Conservation (phyloP, 2,113 vertebrate species). For the Kobus ellipsiprymnus region DNA sequence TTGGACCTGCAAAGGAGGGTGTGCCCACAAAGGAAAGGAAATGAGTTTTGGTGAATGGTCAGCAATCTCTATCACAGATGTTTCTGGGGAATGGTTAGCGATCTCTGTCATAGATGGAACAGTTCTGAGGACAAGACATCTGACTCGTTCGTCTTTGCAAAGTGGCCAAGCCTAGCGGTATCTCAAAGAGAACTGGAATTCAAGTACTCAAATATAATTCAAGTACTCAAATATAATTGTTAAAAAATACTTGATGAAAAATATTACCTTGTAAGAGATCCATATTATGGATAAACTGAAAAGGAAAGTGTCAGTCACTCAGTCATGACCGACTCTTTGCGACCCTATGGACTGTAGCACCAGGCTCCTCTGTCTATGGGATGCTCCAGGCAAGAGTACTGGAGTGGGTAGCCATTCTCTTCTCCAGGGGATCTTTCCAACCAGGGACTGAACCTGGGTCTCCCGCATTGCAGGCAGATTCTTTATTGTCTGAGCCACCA, state of each 20-base stretch:
- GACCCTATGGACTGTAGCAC: not conserved
- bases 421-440: not conserved
- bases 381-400: not conserved
- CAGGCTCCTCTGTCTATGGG: not conserved
- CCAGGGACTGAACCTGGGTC: not conserved
- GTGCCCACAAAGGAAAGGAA: not conserved
- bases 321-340: not conserved
- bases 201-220: not conserved
- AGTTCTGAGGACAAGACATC: not conserved
- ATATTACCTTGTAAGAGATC: not conserved
- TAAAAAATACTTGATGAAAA: constrained; percentile 4
- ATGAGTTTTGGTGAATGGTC: not conserved
- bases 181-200: not conserved
- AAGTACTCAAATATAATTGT: not conserved
- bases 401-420: not conserved
- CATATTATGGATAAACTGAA: not conserved
- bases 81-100: not conserved
- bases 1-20: not conserved
- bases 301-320: not conserved
- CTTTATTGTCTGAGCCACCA: not conserved
- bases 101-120: not conserved
- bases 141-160: not conserved
- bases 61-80: not conserved
- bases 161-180: not conserved
- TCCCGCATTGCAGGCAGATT: not conserved